Percentiles rank a stretch among this genome's conserved stretches.
Evolutionary conservation across 2,113 vertebrate genomes (phyloP).

Genomic region (Patagioenas fasciata): DNA sequence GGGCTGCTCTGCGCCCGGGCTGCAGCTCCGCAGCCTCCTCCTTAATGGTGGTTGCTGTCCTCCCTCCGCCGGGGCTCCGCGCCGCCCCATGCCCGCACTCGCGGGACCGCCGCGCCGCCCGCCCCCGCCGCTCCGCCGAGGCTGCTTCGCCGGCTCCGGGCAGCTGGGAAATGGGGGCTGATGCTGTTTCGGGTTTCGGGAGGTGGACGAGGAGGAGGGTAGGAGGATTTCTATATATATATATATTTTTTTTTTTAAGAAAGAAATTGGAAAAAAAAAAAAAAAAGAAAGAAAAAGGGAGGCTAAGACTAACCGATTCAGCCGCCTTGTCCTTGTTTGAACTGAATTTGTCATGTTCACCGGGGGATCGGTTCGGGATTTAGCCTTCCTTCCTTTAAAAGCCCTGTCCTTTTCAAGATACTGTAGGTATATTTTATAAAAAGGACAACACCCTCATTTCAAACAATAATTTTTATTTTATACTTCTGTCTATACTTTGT

Average conservation of each 20-base stretch:
- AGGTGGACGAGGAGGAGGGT: background rate
- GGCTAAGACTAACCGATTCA: background rate
- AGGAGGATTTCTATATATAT: background rate
- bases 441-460: slow-evolving; percentile 79
- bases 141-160: background rate
- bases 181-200: background rate
- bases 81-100: background rate
- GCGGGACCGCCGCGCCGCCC: background rate
- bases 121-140: background rate
- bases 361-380: background rate
- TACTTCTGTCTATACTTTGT: slow-evolving; percentile 89
- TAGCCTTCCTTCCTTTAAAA: background rate
- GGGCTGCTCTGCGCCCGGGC: slow-evolving; percentile 57
- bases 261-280: rapidly evolving
- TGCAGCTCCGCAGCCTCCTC: slow-evolving; percentile 37
- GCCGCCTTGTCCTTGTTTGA: slow-evolving; percentile 17
- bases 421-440: slow-evolving; percentile 20
- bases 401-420: background rate
- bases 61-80: background rate
- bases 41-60: slow-evolving; percentile 63
- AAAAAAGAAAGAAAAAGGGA: background rate
- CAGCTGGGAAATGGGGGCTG: background rate
- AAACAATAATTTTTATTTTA: slow-evolving; percentile 97
- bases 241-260: background rate
- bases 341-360: background rate